Evolutionary conservation across 2,113 vertebrate genomes (phyloP).

Genomic region (Leptodactylus fuscus): DNA sequence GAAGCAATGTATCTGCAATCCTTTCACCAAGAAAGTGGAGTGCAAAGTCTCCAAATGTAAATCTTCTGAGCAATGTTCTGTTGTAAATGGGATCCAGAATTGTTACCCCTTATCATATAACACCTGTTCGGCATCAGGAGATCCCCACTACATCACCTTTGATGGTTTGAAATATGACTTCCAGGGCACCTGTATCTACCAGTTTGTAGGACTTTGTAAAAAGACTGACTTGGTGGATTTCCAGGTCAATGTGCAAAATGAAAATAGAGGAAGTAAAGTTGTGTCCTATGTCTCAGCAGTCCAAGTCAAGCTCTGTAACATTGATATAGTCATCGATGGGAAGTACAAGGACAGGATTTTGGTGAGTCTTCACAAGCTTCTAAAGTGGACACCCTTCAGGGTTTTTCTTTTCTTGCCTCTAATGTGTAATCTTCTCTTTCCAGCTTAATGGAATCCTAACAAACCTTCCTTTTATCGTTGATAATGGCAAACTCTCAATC

Average conservation of each 20-base stretch:
- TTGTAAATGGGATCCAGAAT: conserved; percentile 72
- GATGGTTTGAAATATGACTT: conserved; percentile 72
- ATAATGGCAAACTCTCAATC: conserved; percentile 62
- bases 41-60: conserved; percentile 67
- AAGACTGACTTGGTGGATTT: conserved; percentile 69
- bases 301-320: conserved; percentile 66
- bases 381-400: background rate
- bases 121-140: conserved; percentile 72
- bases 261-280: conserved; percentile 65
- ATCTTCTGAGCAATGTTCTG: conserved; percentile 64
- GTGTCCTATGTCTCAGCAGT: conserved; percentile 70
- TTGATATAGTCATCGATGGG: conserved; percentile 68
- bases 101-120: conserved; percentile 70
- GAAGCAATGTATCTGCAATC: conserved; percentile 66
- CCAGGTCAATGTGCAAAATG: conserved; percentile 73
- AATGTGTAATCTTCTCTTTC: background rate
- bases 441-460: conserved; percentile 70
- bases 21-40: conserved; percentile 61
- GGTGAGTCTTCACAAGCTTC: conserved; percentile 65
- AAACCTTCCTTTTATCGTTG: conserved; percentile 68
- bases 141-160: conserved; percentile 76
- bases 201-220: conserved; percentile 65
- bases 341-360: conserved; percentile 66
- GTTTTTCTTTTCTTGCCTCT: background rate
- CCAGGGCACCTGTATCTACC: conserved; percentile 76